Percentiles rank a stretch among this genome's conserved stretches.
phyloP scores from a whole-genome alignment of 2,797 vertebrate genomes.

The Staurois parvus region DNA sequence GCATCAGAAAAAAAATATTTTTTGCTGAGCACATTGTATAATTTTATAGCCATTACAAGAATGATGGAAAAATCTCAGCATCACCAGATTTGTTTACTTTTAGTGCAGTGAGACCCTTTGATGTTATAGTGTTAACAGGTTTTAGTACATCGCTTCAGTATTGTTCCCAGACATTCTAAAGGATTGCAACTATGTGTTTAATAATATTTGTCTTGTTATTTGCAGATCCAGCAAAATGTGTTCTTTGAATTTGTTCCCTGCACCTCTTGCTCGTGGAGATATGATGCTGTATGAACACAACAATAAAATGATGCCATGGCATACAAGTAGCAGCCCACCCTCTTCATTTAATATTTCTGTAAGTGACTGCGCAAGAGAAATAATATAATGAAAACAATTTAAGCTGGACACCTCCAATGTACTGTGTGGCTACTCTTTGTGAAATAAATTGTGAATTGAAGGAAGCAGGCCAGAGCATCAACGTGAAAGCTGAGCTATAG shows the following conservation, averaged over 20 bases:
- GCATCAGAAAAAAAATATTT: no score
- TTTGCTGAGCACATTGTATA: no score
- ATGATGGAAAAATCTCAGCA: no score
- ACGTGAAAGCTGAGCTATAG: no score
- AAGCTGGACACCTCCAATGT: not conserved
- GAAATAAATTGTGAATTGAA: no score
- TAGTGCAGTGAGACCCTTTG: no score
- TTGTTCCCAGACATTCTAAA: not conserved
- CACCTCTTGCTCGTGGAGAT: conserved; percentile 78
- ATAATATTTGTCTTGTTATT: not conserved
- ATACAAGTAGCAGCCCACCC: conserved; percentile 72
- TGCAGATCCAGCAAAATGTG: conserved; percentile 77
- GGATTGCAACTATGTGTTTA: not conserved
- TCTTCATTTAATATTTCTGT: conserved; percentile 80
- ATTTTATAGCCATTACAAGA: no score
- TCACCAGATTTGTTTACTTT: no score
- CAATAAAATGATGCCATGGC: conserved; percentile 84
- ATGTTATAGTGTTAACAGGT: no score
- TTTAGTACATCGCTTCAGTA: not conserved
- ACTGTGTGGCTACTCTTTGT: not conserved
- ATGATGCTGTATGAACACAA: conserved; percentile 87
- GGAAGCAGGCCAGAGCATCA: no score
- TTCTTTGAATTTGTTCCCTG: conserved; percentile 84
- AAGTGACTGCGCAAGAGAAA: not conserved
- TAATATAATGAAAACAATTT: not conserved